A percentile compares a stretch with the other conserved stretches of the same genome.
Conservation (phyloP, 1,140 invertebrate genomes). For the Drosophila simulans region DNA sequence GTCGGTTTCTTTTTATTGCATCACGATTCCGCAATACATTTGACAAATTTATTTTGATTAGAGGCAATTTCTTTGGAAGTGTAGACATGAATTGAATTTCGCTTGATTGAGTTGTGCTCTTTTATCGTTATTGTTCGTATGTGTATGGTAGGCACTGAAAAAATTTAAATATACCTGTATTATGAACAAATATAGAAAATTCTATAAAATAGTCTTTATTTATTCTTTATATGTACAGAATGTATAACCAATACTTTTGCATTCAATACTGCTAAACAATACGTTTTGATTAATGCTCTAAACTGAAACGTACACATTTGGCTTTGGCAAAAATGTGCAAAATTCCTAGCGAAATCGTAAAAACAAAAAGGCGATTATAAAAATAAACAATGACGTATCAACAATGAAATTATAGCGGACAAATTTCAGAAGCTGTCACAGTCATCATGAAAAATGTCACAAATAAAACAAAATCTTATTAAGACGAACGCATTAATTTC, state of each 20-base stretch:
- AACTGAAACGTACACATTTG: neutral
- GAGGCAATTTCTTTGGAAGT: conserved; percentile 70
- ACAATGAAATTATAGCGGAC: conserved; percentile 32
- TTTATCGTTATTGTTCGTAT: conserved; percentile 44
- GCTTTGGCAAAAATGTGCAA: neutral
- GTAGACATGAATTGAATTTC: conserved; percentile 71
- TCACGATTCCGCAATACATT: conserved; percentile 76
- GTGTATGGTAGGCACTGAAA: conserved; percentile 7
- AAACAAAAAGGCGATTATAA: neutral
- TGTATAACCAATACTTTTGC: no score
- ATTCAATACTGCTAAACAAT: neutral
- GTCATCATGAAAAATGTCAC: conserved; percentile 13
- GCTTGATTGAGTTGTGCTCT: conserved; percentile 68
- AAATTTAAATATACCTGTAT: neutral
- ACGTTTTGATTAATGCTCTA: neutral
- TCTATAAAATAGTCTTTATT: no score
- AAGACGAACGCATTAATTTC: neutral
- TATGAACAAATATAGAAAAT: neutral
- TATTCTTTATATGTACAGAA: no score
- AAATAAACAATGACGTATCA: conserved; percentile 3
- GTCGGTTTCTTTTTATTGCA: conserved; percentile 65
- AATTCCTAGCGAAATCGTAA: neutral
- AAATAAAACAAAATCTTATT: neutral
- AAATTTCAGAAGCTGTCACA: conserved; percentile 4
- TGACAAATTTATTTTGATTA: conserved; percentile 81